Evolutionary conservation across 2,797 vertebrate species (phyloP).

Genomic region (Epinephelus awoara): DNA sequence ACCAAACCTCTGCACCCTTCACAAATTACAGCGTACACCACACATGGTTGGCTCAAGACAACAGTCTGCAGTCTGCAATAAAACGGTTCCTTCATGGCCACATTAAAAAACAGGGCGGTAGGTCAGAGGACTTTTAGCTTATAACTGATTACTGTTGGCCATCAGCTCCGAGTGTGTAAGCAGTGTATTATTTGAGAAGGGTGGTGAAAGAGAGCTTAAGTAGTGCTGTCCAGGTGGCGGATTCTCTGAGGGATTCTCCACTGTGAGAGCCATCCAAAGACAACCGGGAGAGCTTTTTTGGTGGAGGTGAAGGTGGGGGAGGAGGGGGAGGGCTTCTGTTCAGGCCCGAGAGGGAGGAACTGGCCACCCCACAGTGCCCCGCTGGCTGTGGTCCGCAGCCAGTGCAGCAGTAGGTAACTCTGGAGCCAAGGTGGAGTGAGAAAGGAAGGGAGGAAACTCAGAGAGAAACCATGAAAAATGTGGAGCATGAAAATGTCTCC

Average conservation of each 20-base stretch:
- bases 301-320: slow-evolving; percentile 13
- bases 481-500: slow-evolving; percentile 92
- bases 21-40: slow-evolving; percentile 82
- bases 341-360: slow-evolving; percentile 46
- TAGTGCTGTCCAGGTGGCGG: slow-evolving; percentile 78
- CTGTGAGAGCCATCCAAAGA: slow-evolving; percentile 79
- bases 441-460: slow-evolving; percentile 90
- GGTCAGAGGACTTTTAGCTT: slow-evolving; percentile 78
- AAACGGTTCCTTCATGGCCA: slow-evolving; percentile 81
- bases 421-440: slow-evolving; percentile 88
- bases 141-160: slow-evolving; percentile 78
- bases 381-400: slow-evolving; percentile 82
- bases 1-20: slow-evolving; percentile 82
- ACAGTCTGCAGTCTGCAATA: slow-evolving; percentile 78
- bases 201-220: slow-evolving; percentile 83
- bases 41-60: slow-evolving; percentile 73
- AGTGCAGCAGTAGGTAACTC: slow-evolving; percentile 84
- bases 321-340: slow-evolving; percentile 50
- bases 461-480: slow-evolving; percentile 92
- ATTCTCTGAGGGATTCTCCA: slow-evolving; percentile 73
- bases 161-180: slow-evolving; percentile 63
- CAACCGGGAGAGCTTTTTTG: slow-evolving; percentile 62
- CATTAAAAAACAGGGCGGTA: slow-evolving; percentile 81
- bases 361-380: slow-evolving; percentile 77
- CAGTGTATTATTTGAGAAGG: slow-evolving; percentile 76